Evolutionary conservation across 2,113 vertebrate genomes (phyloP).

Genomic region (Panurus biarmicus): DNA sequence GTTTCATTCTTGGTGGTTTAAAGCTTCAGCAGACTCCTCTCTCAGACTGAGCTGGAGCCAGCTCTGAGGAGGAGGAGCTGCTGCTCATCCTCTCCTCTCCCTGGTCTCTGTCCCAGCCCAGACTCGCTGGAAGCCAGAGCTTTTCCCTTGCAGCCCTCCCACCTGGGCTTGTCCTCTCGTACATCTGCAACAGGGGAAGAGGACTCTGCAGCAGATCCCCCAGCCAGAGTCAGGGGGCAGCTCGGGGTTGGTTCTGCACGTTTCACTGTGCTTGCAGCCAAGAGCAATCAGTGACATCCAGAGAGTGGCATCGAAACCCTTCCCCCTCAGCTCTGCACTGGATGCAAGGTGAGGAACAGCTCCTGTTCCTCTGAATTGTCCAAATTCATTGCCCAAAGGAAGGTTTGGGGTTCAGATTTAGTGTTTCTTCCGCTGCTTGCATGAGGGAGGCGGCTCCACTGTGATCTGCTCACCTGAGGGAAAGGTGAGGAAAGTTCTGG

Average conservation of each 20-base stretch:
- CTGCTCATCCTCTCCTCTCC: not conserved
- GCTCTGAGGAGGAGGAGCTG: not conserved
- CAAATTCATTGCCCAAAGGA: not conserved
- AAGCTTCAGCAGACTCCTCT: not conserved
- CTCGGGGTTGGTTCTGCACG: not conserved
- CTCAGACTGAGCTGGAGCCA: not conserved
- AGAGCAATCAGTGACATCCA: not conserved
- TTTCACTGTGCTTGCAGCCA: not conserved
- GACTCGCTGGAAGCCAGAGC: not conserved
- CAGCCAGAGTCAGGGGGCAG: not conserved
- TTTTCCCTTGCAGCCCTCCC: not conserved
- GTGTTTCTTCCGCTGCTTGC: not conserved
- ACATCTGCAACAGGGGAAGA: not conserved
- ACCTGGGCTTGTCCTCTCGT: not conserved
- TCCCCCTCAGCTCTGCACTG: not conserved
- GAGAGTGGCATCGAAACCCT: not conserved
- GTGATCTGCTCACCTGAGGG: not conserved
- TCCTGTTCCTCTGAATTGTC: not conserved
- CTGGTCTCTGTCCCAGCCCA: not conserved
- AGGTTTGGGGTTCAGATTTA: accelerated
- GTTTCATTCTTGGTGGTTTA: not conserved
- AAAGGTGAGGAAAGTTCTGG: not conserved
- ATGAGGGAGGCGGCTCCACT: not conserved
- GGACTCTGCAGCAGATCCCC: not conserved
- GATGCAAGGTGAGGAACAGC: not conserved